Conservation (phyloP, 2,888 invertebrate species). For the Melipona bicolor region DNA sequence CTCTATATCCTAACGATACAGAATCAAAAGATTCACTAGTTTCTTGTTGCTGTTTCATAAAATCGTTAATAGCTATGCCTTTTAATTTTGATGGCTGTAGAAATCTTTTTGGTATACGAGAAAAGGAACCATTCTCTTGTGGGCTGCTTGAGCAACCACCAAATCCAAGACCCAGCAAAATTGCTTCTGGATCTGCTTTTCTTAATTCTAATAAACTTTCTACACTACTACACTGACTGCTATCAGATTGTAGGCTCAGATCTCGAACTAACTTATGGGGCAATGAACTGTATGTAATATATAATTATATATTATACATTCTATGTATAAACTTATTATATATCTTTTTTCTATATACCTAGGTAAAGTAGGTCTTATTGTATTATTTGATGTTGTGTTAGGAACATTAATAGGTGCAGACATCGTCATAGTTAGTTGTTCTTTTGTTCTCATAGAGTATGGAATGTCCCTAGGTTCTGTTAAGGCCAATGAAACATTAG, state of each 20-base stretch:
- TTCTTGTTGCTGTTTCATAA: slow-evolving; percentile 90
- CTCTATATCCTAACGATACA: slow-evolving; percentile 91
- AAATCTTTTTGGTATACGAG: slow-evolving; percentile 93
- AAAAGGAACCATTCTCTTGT: slow-evolving; percentile 86
- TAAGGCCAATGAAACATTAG: slow-evolving; percentile 43
- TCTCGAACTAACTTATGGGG: slow-evolving; percentile 79
- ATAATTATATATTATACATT: slow-evolving; percentile 2
- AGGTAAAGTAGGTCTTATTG: slow-evolving; percentile 64
- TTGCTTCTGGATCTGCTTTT: slow-evolving; percentile 95
- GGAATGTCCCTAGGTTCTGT: slow-evolving; percentile 67
- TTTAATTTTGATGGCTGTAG: slow-evolving; percentile 92
- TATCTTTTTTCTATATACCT: slow-evolving; percentile 67
- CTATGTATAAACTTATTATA: not conserved
- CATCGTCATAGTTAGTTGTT: slow-evolving; percentile 77
- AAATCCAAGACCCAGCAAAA: slow-evolving; percentile 92
- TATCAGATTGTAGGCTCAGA: slow-evolving; percentile 83
- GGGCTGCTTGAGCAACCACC: slow-evolving; percentile 89
- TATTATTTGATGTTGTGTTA: slow-evolving; percentile 74
- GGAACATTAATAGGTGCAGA: slow-evolving; percentile 79
- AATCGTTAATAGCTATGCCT: slow-evolving; percentile 91
- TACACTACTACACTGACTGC: slow-evolving; percentile 91
- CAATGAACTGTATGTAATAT: slow-evolving; percentile 67
- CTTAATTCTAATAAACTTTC: slow-evolving; percentile 93
- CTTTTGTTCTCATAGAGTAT: slow-evolving; percentile 60
- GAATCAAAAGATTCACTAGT: slow-evolving; percentile 90